Base-by-base conservation (phyloP, 2,113 vertebrate genomes). In the Labeo catla region DNA sequence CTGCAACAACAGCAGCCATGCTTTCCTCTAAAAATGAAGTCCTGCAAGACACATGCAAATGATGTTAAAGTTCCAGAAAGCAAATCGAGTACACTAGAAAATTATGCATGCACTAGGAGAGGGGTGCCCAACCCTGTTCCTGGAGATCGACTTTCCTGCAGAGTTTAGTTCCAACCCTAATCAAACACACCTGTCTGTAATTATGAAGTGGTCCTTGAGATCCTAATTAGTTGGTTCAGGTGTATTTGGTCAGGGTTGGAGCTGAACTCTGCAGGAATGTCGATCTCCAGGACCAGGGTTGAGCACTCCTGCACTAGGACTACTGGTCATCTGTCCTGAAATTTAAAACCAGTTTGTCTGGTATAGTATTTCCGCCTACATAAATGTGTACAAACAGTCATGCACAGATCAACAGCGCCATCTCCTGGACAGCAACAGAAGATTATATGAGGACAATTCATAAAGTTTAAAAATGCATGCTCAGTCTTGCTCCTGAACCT, bases 361-460 rank as follows among this genome's bases (percentile, higher is more conserved):
- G 49, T 15, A 28, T 28, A 28, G 28, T 28, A 28, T 79, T 43
- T n/a, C 77, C 39, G 19, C 8, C 52, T 12, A 19, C 8, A 21
- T 15, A 0, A 7, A 9, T 9, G 19, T 19, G 39, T 82, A 2
- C 15, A 36, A 36, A 23, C 23, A 50, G 49, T 11, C 49, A 72
- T 57, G 8, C 4, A 28, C 50, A 73, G 68, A 57, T 72, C 65
- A 59, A 45, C 81, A 45, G 19, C 68, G 19, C 36, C 81, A 83
- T 59, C 81, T 57, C 8, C 68, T 83, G 81, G 68, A 72, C 50
- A 57, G 57, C 4, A 16, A 49, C 28, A 15, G 12, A 52, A 50
- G 19, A 45, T 21, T 72, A 10, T 72, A 19, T 21, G 36, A 70
- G 1, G 36, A 21, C 15, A 70, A 16, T 39, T 70, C 34, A 19